Base-by-base conservation (phyloP, 53 echinoderm and acorn worm species). In the Paracentrotus lividus region DNA sequence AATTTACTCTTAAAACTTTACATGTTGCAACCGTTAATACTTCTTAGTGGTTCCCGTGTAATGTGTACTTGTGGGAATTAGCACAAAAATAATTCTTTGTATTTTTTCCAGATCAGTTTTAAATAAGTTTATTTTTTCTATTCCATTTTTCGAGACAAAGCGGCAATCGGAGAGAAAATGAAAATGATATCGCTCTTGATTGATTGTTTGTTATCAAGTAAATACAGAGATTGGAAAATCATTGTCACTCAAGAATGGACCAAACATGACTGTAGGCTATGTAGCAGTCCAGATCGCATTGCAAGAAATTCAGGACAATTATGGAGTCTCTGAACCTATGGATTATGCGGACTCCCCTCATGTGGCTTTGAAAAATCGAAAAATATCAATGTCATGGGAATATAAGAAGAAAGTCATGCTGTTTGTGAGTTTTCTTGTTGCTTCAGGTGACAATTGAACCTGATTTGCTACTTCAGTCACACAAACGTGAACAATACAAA, bases 391-490 rank as follows among this genome's bases (percentile, higher is more conserved):
- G 47, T n/a, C 47, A 47, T 81, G 47, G 81, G 81, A 81, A 81
- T 81, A 1, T 24, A 5, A 47, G 81, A 81, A 47, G 49, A 81
- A 47, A 81, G 44, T 47, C 81, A 81, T 3, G 81, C 49, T 81
- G 81, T 81, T 81, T 81, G 81, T 47, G 81, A 81, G 44, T 47
- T 81, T 81, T 81, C 13, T 2, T 26, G 47, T 47, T 81, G 47
- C 81, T 81, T 81, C 81, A 47, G 81, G 81, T 81, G 81, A 47
- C 47, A 81, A 81, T 81, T 81, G 81, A 81, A 81, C 81, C 72
- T 27, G 47, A 81, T 45, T n/a, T n/a, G n/a, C n/a, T n/a, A n/a
- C n/a, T n/a, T n/a, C n/a, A n/a, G n/a, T n/a, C n/a, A n/a, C n/a
- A n/a, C n/a, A n/a, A n/a, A n/a, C n/a, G n/a, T n/a, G n/a, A n/a